Evolutionary conservation across 1,140 invertebrate genomes (phyloP).

Genomic region (Bombus cullumanus): DNA sequence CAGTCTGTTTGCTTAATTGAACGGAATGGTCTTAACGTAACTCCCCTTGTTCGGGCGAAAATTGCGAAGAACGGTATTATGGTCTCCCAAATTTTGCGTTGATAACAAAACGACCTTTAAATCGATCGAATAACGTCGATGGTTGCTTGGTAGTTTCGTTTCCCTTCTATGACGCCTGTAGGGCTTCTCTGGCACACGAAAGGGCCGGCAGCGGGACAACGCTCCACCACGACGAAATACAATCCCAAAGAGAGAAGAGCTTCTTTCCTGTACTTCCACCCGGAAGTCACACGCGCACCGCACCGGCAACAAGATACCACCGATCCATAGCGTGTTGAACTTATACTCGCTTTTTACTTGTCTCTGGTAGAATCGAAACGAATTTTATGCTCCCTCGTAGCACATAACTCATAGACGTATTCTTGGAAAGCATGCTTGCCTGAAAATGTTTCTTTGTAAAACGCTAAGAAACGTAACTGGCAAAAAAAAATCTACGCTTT

Average conservation of each 20-base stretch:
- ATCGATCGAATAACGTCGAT: constrained; percentile 49
- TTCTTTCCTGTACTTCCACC: constrained; percentile 37
- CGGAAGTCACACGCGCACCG: constrained; percentile 26
- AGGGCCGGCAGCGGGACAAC: background rate
- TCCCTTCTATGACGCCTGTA: constrained; percentile 16
- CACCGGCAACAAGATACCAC: constrained; percentile 17
- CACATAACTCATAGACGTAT: background rate
- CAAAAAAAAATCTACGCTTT: background rate
- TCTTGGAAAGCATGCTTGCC: background rate
- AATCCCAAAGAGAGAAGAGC: constrained; percentile 34
- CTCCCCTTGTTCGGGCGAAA: background rate
- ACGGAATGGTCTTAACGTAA: constrained; percentile 18
- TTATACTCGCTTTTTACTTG: background rate
- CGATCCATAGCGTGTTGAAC: background rate
- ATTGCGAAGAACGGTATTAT: background rate
- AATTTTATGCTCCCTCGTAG: background rate
- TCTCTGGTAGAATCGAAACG: background rate
- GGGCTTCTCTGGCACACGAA: constrained; percentile 39
- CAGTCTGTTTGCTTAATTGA: background rate
- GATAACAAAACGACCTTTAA: constrained; percentile 34
- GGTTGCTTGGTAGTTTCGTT: constrained; percentile 33
- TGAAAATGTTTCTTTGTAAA: no score
- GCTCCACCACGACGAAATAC: constrained; percentile 46
- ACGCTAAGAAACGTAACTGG: background rate
- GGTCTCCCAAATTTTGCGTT: background rate